phyloP scores from a whole-genome alignment of 2,888 invertebrate genomes.

The Gibbula magus region DNA sequence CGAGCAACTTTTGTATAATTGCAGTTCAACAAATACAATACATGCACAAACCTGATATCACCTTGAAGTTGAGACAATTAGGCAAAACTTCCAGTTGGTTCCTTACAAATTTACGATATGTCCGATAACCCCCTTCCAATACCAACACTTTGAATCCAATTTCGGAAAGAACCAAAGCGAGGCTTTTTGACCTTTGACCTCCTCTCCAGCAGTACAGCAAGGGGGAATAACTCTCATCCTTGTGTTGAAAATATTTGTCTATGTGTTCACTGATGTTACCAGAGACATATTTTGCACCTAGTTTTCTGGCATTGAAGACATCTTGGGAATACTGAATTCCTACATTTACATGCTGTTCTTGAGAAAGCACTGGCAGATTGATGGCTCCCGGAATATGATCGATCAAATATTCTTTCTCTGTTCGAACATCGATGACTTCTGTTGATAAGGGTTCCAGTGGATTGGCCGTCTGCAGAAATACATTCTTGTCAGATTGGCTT shows the following conservation, averaged over 20 bases:
- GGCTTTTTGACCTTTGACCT: slow-evolving; percentile 57
- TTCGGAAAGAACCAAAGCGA: slow-evolving; percentile 52
- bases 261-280: slow-evolving; percentile 52
- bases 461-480: background rate
- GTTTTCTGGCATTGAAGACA: slow-evolving; percentile 50
- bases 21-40: background rate
- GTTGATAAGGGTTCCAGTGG: slow-evolving; percentile 27
- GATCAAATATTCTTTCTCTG: slow-evolving; percentile 50
- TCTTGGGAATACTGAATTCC: slow-evolving; percentile 47
- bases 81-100: slow-evolving; percentile 46
- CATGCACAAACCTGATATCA: slow-evolving; percentile 52
- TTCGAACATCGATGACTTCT: slow-evolving; percentile 57
- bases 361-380: slow-evolving; percentile 53
- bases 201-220: slow-evolving; percentile 58
- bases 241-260: slow-evolving; percentile 43
- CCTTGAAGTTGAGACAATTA: slow-evolving; percentile 43
- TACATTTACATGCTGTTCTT: slow-evolving; percentile 46
- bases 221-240: slow-evolving; percentile 48
- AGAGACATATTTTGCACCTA: slow-evolving; percentile 49
- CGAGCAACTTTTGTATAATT: no score
- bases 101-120: slow-evolving; percentile 46
- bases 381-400: slow-evolving; percentile 60
- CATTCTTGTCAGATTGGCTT: background rate
- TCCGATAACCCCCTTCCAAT: slow-evolving; percentile 52
- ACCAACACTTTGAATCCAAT: slow-evolving; percentile 52